Base-by-base conservation (phyloP, 1,140 invertebrate genomes). In the Heliconius eleuchia region DNA sequence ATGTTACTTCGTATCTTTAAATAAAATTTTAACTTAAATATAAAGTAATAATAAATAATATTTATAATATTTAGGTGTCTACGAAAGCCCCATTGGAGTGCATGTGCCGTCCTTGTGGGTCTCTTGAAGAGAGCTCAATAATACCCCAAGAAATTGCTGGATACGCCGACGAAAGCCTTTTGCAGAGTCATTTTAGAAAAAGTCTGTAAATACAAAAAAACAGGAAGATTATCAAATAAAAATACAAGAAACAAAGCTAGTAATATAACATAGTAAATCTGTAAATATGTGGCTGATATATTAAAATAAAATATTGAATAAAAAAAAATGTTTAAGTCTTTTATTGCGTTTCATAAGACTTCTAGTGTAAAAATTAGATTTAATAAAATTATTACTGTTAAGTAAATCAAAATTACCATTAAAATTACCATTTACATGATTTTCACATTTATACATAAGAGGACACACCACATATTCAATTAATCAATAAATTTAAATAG, bases 21-120 rank as follows among this genome's bases (percentile, higher is more conserved):
- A 19, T 52, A 52, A 19, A 19, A 6, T 19, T 52, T 19, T 52
- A 52, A 19, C 50, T 52, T 7, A 52, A 52, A 6, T 52, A 19
- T 6, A 52, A 19, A 19, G 96, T 42, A 42, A 11, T 42, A 42
- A 42, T 1, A 42, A 42, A 42, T 9, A 42, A 42, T 42, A 42
- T 42, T 42, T 42, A 42, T 72, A 23, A 23, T 23, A 23, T 23
- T 23, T 23, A 80, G 97, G 96, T 99, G 3, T 96, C 97, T 23
- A 99, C 98, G 18, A 98, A 98, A 92, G 98, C 98, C 19, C 98
- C 98, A 0, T 91, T 98, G 57, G 98, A 98, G 89, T 99, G 98
- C 87, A 99, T 99, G 98, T 99, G 98, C 89, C 96, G 98, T 46
- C 98, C 98, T 8, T 99, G 98, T 89, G 98, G 98, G 2, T 96